phyloP scores from a whole-genome alignment of 2,113 vertebrate species.

The Periophthalmus modestus region DNA sequence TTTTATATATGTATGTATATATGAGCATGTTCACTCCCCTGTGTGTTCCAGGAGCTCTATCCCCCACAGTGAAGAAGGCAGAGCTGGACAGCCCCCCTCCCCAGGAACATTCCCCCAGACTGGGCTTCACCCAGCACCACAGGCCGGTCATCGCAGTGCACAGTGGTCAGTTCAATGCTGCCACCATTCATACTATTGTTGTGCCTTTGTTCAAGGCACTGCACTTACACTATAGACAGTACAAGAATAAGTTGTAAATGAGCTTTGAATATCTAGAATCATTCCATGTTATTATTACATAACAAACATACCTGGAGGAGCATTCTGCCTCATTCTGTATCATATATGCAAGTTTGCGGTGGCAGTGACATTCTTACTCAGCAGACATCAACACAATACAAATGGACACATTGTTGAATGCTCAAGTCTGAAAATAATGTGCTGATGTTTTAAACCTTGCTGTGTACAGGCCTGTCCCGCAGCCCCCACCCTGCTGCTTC shows the following conservation, averaged over 20 bases:
- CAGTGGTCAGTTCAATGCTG: slow-evolving; percentile 83
- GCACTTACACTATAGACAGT: too few relatives aligned
- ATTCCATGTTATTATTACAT: too few relatives aligned
- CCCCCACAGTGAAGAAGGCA: slow-evolving; percentile 94
- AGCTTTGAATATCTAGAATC: too few relatives aligned
- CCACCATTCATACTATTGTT: neutral
- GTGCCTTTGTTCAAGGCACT: neutral
- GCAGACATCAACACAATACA: too few relatives aligned
- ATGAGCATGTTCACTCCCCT: neutral
- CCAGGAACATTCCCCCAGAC: slow-evolving; percentile 91
- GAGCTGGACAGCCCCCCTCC: slow-evolving; percentile 96
- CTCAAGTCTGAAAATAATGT: neutral
- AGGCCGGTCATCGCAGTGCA: slow-evolving; percentile 97
- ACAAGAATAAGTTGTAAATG: too few relatives aligned
- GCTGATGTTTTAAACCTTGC: neutral
- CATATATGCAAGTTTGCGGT: too few relatives aligned
- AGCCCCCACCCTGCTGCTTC: slow-evolving; percentile 91
- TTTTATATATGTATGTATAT: too few relatives aligned
- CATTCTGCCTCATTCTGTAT: too few relatives aligned
- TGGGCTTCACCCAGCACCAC: slow-evolving; percentile 95
- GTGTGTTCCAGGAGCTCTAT: slow-evolving; percentile 79
- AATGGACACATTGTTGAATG: too few relatives aligned
- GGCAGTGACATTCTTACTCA: too few relatives aligned
- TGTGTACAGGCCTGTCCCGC: slow-evolving; percentile 84
- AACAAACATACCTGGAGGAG: too few relatives aligned